Base-by-base conservation (phyloP, 1,140 invertebrate species). In the Bombus vancouverensis region DNA sequence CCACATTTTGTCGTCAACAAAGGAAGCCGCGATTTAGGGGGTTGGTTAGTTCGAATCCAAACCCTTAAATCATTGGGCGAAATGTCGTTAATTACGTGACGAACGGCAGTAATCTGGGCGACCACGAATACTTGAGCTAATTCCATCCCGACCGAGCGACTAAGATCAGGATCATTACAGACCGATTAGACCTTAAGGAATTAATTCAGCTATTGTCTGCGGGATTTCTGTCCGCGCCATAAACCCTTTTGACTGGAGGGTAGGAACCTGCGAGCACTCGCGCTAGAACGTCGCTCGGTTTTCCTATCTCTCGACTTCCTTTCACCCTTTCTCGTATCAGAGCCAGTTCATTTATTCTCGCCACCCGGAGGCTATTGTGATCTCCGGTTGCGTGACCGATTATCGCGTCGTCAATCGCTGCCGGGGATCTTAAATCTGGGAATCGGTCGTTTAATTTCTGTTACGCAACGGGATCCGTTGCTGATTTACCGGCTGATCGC, bases 201-300 rank as follows among this genome's bases (percentile, higher is more conserved):
- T 93, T 93, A 93, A 93, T 93, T 92, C 92, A 90, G 72, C 90
- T 88, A 93, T 93, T 93, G 93, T 93, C 92, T 93, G 90, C 78
- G 88, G 92, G 89, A 91, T 92, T 92, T 92, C 90, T 90, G 90
- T 93, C 88, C 92, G 91, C 92, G 88, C 93, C 93, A 93, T 93
- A 93, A 93, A 93, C 92, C 92, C 92, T 92, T 93, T 93, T 93
- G 92, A 93, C 88, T 86, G 89, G 89, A 59, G 59, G 77, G 92
- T 80, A 53, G 78, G 37, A 53, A 76, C 34, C 32, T 28, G 73
- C 39, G 57, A 28, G 87, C 87, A 87, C 89, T 85, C 88, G 83
- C 81, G 88, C 88, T 88, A 88, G 80, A 79, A 66, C 73, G n/a
- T 75, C 57, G 28, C 57, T 76, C 88, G 66, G 72, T 85, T 72